Conservation (phyloP, 2,888 invertebrate genomes). For the Cenopis cana region DNA sequence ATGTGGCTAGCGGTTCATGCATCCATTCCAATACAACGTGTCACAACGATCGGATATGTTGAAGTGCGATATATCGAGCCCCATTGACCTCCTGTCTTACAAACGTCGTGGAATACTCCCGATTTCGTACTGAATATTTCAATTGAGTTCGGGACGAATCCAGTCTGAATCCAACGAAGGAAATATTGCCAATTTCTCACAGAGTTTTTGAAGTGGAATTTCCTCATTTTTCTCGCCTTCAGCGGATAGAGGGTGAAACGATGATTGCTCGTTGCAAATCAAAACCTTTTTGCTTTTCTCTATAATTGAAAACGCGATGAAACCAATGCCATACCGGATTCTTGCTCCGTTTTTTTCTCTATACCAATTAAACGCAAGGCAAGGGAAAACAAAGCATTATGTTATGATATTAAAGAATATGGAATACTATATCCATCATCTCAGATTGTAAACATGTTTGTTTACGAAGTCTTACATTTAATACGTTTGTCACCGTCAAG, state of each 20-base stretch:
- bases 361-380: background rate
- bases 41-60: background rate
- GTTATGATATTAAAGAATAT: too few relatives aligned
- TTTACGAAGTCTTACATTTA: too few relatives aligned
- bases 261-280: slow-evolving; percentile 22
- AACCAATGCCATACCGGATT: background rate
- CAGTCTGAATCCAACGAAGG: background rate
- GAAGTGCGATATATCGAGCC: background rate
- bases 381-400: background rate
- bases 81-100: background rate
- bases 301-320: slow-evolving; percentile 9
- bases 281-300: slow-evolving; percentile 1
- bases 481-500: too few relatives aligned
- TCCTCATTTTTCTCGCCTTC: slow-evolving; percentile 11
- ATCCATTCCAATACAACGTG: too few relatives aligned
- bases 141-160: background rate
- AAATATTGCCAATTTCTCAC: slow-evolving; percentile 19
- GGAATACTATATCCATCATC: too few relatives aligned
- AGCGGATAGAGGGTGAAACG: background rate
- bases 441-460: too few relatives aligned
- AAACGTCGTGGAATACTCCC: background rate
- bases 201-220: background rate
- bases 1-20: too few relatives aligned
- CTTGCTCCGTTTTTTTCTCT: background rate
- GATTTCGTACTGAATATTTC: background rate